Percentiles rank a stretch among this genome's conserved stretches.
phyloP scores from a whole-genome alignment of 1,140 invertebrate genomes.

The Bombus sylvicola region DNA sequence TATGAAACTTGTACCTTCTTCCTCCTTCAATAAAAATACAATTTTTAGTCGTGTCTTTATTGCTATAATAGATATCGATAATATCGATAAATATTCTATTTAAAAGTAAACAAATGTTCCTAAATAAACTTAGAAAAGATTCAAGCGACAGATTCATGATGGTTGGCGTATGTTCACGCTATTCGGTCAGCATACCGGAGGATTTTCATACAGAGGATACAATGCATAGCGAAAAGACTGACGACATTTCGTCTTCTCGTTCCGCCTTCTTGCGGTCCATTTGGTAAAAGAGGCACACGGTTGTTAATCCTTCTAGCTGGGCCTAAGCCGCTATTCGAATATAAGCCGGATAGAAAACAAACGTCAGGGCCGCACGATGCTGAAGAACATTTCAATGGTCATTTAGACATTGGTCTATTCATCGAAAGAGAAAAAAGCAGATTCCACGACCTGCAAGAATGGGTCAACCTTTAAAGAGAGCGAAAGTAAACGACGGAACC shows the following conservation, averaged over 20 bases:
- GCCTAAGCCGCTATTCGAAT: slow-evolving; percentile 40
- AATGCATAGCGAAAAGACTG: too few relatives aligned
- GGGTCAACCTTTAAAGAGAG: slow-evolving; percentile 51
- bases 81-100: too few relatives aligned
- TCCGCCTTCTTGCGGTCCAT: neutral
- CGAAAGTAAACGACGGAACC: slow-evolving; percentile 53
- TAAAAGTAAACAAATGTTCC: too few relatives aligned
- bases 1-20: too few relatives aligned
- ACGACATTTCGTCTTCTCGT: slow-evolving; percentile 9
- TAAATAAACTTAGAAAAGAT: too few relatives aligned
- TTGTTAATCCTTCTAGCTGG: slow-evolving; percentile 57
- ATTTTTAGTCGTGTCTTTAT: too few relatives aligned
- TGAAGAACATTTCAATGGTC: slow-evolving; percentile 65
- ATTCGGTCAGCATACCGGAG: too few relatives aligned
- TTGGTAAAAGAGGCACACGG: slow-evolving; percentile 24
- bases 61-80: too few relatives aligned
- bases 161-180: too few relatives aligned
- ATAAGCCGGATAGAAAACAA: slow-evolving; percentile 66
- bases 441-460: slow-evolving; percentile 41
- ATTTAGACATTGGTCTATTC: neutral
- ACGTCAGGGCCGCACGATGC: slow-evolving; percentile 37
- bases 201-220: too few relatives aligned
- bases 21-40: too few relatives aligned
- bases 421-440: neutral
- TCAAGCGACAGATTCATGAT: too few relatives aligned